These are phyloP conservation scores for Akabosia matsudoensis DNA, from an alignment of 1,140 invertebrate species.

Conservation along the genomic window DNA sequence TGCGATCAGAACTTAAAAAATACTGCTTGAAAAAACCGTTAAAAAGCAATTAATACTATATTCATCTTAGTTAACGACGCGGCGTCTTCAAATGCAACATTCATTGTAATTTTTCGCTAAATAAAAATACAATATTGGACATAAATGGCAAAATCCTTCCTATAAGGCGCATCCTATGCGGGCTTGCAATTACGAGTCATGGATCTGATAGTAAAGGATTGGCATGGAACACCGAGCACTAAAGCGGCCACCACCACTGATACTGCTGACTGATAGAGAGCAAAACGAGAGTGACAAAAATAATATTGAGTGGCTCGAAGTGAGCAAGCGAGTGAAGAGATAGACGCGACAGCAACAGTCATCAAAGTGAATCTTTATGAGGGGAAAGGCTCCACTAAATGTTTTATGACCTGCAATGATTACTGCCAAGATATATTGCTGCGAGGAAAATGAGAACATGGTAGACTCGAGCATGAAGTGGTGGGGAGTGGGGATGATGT, in stretches of 20 bases:
- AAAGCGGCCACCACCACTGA: too few relatives aligned
- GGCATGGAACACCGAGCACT: too few relatives aligned
- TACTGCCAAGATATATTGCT: constrained; percentile 26
- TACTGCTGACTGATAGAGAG: too few relatives aligned
- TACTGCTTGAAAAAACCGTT: too few relatives aligned
- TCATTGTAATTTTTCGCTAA: too few relatives aligned
- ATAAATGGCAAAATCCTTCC: too few relatives aligned
- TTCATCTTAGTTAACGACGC: too few relatives aligned
- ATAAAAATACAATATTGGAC: too few relatives aligned
- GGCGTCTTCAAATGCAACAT: too few relatives aligned
- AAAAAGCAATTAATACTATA: too few relatives aligned
- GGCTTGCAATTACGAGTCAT: background rate
- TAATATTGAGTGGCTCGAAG: background rate
- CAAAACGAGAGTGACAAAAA: background rate
- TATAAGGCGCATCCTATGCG: too few relatives aligned
- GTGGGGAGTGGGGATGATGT: constrained; percentile 16
- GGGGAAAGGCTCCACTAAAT: constrained; percentile 44
- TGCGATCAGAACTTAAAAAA: too few relatives aligned
- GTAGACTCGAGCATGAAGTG: background rate
- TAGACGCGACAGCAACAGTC: constrained; percentile 28
- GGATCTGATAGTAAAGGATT: background rate
- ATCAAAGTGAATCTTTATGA: constrained; percentile 42
- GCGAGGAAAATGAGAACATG: background rate
- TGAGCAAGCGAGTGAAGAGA: constrained; percentile 22
- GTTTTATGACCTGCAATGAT: constrained; percentile 46